Evolutionary conservation across 2,888 invertebrate genomes (phyloP), one percentile per base, ranked within the genome.

Genomic region (Apodemia hepburni): DNA sequence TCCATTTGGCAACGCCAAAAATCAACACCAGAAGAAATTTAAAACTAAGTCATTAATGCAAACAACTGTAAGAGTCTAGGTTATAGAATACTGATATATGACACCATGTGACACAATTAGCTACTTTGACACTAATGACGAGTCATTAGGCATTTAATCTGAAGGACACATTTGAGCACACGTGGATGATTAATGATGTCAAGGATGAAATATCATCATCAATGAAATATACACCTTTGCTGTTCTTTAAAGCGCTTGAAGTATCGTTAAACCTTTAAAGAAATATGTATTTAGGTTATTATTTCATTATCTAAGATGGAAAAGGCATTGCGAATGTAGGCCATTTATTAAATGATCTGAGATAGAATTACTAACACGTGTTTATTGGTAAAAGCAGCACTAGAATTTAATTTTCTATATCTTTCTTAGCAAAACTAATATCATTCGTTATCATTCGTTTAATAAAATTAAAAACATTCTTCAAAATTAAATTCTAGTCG

Each of bases 181-280:
- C 54, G 54, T 54, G 54, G 54, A 54, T 22, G 27, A 27, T 54
- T 27, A 54, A 54, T 27, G 12, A 27, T 54, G 54, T 54, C 54
- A 54, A 54, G 54, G 54, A 54, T 54, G 54, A 15, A 22, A 27
- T 6, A 12, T 54, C 22, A 15, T 27, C 54, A 7, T 54, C 15
- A 54, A 54, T 54, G 15, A 15, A 15, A 42, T 15, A 22, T 22
- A 12, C 15, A 54, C 12, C 17, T 49, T 49, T 49, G 51, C 51
- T 54, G 22, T 15, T 11, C 15, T 18, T 49, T 51, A 22, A 51
- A 51, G 22, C 12, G 22, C 11, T 51, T 51, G 7, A 22, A 51
- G 54, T 7, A 18, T 22, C 11, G 11, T 22, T 11, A 9, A 51
- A 8, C 7, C 7, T n/a, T 17, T 12, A 35, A 38, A 38, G 2